Evolutionary conservation across 2,888 invertebrate species (phyloP), one percentile per base, ranked within the genome.

Genomic region (Morinoia aosen): DNA sequence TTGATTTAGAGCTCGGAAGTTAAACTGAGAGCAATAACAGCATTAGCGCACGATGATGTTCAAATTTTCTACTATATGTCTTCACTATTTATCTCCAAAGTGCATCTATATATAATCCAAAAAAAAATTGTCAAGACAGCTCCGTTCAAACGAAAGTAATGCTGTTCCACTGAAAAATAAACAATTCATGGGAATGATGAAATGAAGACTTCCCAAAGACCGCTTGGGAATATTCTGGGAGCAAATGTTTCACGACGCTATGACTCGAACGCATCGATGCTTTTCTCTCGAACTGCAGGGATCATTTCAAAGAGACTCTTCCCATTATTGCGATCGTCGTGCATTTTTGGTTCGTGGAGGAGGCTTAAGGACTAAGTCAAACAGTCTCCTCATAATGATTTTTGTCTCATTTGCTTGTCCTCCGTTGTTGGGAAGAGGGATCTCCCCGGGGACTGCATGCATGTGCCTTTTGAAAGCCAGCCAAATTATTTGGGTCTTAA

Each of bases 381-480:
- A 76, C 76, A 76, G 76, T 76, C 76, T 76, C 25, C 76, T 76
- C 76, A 76, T 76, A 76, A 76, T 76, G 76, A 76, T 76, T 76
- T 76, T 76, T 76, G 76, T 76, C 76, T 76, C 76, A 76, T 76
- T 76, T 76, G 76, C 33, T 76, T 76, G 76, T 76, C 76, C 76
- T 33, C 19, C 76, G 76, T 76, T 76, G 76, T 76, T 76, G 76
- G 76, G 76, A 76, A 76, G 76, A 76, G 76, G 76, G 33, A 76
- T 76, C 76, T 76, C 76, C 76, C 76, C 76, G 25, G 33, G 25
- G 76, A 33, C 76, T 76, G 76, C 76, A 76, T 76, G 76, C 76
- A 76, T 76, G 76, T 76, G 76, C 76, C 76, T 76, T 76, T 76
- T 76, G 76, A 76, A 76, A 16, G 76, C 76, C 76, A 33, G 19